Conservation (phyloP, 1,140 invertebrate species). For the Solenopsis invicta region DNA sequence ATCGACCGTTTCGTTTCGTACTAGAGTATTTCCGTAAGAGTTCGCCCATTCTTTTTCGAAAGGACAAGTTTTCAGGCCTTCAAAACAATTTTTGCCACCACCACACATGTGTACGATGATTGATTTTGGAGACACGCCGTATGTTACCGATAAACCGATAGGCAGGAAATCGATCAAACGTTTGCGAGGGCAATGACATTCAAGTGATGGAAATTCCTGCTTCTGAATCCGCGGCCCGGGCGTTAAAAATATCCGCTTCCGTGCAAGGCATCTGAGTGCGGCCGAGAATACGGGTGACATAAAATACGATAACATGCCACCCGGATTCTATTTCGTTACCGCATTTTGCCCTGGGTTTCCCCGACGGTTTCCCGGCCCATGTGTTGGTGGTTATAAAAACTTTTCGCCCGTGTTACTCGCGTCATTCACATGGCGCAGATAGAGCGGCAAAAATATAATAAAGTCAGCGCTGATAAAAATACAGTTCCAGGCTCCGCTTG, state of each 20-base stretch:
- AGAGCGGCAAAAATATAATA: conserved; percentile 58
- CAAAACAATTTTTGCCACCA: not conserved
- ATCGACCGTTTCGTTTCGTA: not conserved
- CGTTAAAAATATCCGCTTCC: conserved; percentile 54
- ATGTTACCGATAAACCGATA: conserved; percentile 33
- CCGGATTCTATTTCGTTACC: conserved; percentile 52
- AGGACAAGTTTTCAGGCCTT: not conserved
- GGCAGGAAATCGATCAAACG: conserved; percentile 38
- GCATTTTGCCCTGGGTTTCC: conserved; percentile 35
- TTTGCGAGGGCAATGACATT: conserved; percentile 19
- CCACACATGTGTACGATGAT: not conserved
- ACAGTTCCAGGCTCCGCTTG: not conserved
- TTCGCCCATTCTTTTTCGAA: not conserved
- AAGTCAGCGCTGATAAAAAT: conserved; percentile 54
- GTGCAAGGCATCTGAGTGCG: conserved; percentile 45
- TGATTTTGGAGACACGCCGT: not conserved
- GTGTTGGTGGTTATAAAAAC: conserved; percentile 39
- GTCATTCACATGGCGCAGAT: conserved; percentile 36
- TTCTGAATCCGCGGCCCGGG: not conserved
- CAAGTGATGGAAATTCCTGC: conserved; percentile 50
- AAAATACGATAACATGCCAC: conserved; percentile 50
- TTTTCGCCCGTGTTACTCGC: conserved; percentile 21
- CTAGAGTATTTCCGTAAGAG: not conserved
- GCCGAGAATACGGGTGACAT: conserved; percentile 45
- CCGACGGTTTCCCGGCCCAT: conserved; percentile 2